These are phyloP conservation scores for Equus quagga DNA, from an alignment of 2,113 vertebrate genomes.

Conservation along the genomic window DNA sequence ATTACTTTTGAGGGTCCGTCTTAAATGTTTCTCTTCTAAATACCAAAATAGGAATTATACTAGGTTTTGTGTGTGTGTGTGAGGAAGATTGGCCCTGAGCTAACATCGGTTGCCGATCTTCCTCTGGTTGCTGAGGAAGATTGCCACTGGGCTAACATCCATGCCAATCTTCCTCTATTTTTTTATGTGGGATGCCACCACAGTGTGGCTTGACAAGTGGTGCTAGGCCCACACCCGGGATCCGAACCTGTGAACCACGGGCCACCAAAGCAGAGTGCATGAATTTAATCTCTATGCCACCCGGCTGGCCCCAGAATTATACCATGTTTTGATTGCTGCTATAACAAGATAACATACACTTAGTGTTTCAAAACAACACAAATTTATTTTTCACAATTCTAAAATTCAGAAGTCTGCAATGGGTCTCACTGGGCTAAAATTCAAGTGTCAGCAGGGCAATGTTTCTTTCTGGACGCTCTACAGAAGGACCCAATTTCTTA, in stretches of 20 bases:
- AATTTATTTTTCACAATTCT: background rate
- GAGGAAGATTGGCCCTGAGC: too few species aligned
- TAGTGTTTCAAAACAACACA: background rate
- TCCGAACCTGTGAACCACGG: too few species aligned
- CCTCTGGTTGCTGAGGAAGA: too few species aligned
- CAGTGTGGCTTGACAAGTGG: too few species aligned
- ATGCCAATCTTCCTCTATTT: too few species aligned
- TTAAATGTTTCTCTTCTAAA: background rate
- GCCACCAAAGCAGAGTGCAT: too few species aligned
- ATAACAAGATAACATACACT: background rate
- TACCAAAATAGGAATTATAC: background rate
- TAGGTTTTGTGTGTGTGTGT: too few species aligned
- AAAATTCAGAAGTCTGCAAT: background rate
- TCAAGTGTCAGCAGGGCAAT: background rate
- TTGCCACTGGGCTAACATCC: too few species aligned
- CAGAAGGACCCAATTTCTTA: background rate
- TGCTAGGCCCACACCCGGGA: too few species aligned
- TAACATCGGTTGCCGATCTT: too few species aligned
- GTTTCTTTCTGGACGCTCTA: background rate
- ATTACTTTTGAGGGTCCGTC: background rate
- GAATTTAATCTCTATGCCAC: too few species aligned
- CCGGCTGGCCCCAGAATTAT: background rate
- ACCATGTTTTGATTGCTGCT: background rate
- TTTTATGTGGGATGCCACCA: too few species aligned
- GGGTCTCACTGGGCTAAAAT: background rate